phyloP scores from a whole-genome alignment of 2,888 invertebrate species.

The Deilephila elpenor region DNA sequence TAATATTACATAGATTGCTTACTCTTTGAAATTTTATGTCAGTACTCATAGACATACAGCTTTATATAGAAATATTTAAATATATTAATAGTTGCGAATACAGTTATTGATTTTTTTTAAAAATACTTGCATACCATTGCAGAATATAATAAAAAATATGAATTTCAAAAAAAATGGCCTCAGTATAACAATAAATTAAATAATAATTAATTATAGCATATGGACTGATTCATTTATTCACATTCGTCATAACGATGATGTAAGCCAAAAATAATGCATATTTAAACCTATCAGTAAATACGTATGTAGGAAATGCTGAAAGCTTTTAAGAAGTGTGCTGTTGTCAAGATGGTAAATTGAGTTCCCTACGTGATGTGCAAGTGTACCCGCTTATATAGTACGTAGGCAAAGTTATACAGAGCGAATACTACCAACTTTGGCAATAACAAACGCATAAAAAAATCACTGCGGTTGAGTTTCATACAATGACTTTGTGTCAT shows the following conservation, averaged over 20 bases:
- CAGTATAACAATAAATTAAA: no score
- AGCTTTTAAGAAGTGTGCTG: constrained; percentile 58
- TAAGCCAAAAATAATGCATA: not conserved
- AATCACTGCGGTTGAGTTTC: no score
- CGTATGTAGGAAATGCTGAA: constrained; percentile 38
- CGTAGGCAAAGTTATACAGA: not conserved
- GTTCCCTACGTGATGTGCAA: constrained; percentile 43
- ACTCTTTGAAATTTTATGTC: not conserved
- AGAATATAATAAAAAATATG: no score
- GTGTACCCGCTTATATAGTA: constrained; percentile 29
- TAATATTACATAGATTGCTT: not conserved
- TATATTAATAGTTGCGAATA: no score
- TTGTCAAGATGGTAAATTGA: constrained; percentile 55
- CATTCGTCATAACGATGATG: not conserved
- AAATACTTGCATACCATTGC: no score
- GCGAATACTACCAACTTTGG: constrained; percentile 6
- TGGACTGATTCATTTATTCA: not conserved
- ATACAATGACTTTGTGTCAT: no score
- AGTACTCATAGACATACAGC: not conserved
- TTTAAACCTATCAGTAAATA: constrained; percentile 26
- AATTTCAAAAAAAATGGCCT: no score
- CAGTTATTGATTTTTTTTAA: no score
- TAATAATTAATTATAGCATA: no score
- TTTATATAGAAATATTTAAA: no score
- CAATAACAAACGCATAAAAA: not conserved